phyloP scores from a whole-genome alignment of 1,140 invertebrate species.

The Dreissena rostriformis region DNA sequence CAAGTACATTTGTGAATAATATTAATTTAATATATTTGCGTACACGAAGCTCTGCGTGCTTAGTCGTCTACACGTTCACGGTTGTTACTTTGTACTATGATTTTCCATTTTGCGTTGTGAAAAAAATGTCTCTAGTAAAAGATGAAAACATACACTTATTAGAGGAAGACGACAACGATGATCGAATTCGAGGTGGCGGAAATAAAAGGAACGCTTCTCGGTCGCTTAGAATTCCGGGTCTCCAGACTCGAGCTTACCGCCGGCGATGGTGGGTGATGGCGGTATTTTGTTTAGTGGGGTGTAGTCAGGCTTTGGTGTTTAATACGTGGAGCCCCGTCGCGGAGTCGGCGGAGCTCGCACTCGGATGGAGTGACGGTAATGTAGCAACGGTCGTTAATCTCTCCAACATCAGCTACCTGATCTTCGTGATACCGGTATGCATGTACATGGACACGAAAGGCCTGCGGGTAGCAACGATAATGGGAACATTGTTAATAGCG shows the following conservation, averaged over 20 bases:
- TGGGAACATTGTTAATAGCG: constrained; percentile 31
- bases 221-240: too few species aligned
- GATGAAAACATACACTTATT: background rate
- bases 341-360: constrained; percentile 79
- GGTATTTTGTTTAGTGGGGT: constrained; percentile 58
- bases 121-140: background rate
- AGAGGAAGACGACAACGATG: too few species aligned
- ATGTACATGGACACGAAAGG: constrained; percentile 78
- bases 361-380: constrained; percentile 80
- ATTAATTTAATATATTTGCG: too few species aligned
- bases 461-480: constrained; percentile 49
- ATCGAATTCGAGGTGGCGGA: too few species aligned
- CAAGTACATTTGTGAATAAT: too few species aligned
- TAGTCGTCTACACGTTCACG: too few species aligned
- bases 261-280: constrained; percentile 66
- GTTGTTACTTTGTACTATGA: too few species aligned
- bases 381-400: constrained; percentile 82
- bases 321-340: constrained; percentile 83
- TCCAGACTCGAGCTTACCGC: constrained; percentile 50
- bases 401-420: constrained; percentile 82
- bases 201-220: too few species aligned
- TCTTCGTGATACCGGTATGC: constrained; percentile 81
- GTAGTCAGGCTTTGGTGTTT: constrained; percentile 76
- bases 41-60: too few species aligned
- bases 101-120: background rate